Base-by-base conservation (phyloP, 2,113 vertebrate genomes). In the Muntiacus muntjak region DNA sequence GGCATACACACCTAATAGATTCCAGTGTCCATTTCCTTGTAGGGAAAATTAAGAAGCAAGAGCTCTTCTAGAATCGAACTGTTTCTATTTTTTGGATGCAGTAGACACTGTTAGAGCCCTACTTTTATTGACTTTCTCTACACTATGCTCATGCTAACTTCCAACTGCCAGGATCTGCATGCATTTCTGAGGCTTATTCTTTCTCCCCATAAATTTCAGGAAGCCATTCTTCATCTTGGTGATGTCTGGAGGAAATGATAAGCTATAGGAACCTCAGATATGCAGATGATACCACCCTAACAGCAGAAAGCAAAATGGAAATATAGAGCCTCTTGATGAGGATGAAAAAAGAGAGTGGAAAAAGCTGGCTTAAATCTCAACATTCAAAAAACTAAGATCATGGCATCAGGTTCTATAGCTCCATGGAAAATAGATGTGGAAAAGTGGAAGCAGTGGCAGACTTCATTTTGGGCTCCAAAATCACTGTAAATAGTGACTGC, bases 31-130 rank as follows among this genome's bases (percentile, higher is more conserved):
- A 3, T 57, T 79, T 71, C 26, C 28, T 47, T 26, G 2, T 40
- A 57, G 36, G n/a, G 3, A 40, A 92, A 87, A 28, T 30, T 33
- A 76, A 58, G 54, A 84, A 84, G 43, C 1, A 52, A 17, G 5
- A 78, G 1, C 2, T 62, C 14, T 87, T 23, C 6, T 60, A 50
- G 5, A 55, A 83, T 71, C 28, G 4, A 47, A 7, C 26, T 62
- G 28, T 25, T 15, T 11, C 8, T 81, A 1, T 55, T 36, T 45
- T 40, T 2, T 5, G 36, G 7, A 2, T 25, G 0, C 5, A 23
- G 14, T 4, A 50, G 10, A 19, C 3, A 3, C 0, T 8, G 1
- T 6, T 43, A 12, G 55, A 26, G 1, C 1, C 16, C 25, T 54
- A 9, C 11, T 64, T 78, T 3, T 13, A 23, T 64, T 19, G 28